A percentile compares a stretch with the other conserved stretches of the same genome.
These are phyloP conservation scores for Drosophila helvetica DNA, from an alignment of 2,888 invertebrate genomes.

Conservation along the genomic window DNA sequence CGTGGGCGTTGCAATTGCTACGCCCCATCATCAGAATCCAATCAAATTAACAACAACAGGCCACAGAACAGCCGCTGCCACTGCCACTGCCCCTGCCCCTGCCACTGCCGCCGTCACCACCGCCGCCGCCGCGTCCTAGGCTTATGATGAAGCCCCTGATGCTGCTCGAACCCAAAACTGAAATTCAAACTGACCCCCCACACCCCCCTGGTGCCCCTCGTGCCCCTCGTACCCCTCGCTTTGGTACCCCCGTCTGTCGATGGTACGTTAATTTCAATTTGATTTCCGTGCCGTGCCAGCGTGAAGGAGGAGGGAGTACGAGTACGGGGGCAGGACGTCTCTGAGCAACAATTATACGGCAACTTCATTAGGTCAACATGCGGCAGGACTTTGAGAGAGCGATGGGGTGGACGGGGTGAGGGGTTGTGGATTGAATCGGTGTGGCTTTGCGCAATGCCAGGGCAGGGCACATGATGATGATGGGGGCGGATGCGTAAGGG, in stretches of 20 bases:
- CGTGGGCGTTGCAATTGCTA: conserved; percentile 80
- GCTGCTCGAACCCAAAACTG: conserved; percentile 43
- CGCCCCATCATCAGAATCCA: conserved; percentile 83
- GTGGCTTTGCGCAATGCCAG: conserved; percentile 48
- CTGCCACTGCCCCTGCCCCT: conserved; percentile 19
- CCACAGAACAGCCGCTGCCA: conserved; percentile 52
- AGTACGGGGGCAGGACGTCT: conserved; percentile 53
- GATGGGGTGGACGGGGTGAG: conserved; percentile 23
- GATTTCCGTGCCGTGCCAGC: conserved; percentile 72
- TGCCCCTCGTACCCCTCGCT: neutral
- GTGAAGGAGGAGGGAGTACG: neutral
- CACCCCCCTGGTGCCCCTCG: too few species aligned
- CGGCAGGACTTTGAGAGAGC: conserved; percentile 35
- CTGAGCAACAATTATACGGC: conserved; percentile 79
- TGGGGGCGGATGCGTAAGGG: conserved; percentile 56
- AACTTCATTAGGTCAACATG: conserved; percentile 83
- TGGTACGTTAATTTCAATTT: conserved; percentile 83
- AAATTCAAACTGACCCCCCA: conserved; percentile 49
- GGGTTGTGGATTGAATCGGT: conserved; percentile 32
- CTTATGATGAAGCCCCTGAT: conserved; percentile 45
- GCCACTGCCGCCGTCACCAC: conserved; percentile 32
- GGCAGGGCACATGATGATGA: conserved; percentile 30
- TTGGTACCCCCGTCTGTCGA: conserved; percentile 42
- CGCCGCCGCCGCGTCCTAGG: conserved; percentile 13
- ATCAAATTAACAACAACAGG: conserved; percentile 82